These are phyloP conservation scores for Papilio aristodemus DNA, from an alignment of 1,140 invertebrate genomes.

Conservation along the genomic window DNA sequence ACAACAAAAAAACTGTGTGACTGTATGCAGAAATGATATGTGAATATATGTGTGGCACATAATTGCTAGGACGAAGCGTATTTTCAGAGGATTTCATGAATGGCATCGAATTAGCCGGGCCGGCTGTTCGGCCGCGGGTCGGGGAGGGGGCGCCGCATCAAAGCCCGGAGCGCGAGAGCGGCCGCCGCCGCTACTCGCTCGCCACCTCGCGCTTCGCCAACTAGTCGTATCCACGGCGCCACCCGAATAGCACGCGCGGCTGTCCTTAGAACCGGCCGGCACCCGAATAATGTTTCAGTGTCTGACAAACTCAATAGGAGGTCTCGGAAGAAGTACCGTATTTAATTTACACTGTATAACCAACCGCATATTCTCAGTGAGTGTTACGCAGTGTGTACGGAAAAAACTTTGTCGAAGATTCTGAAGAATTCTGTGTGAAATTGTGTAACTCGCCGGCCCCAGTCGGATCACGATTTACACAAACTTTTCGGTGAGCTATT, in stretches of 20 bases:
- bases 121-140: conserved; percentile 44
- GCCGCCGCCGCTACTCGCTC: conserved; percentile 54
- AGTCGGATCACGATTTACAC: conserved; percentile 74
- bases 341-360: conserved; percentile 78
- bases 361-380: conserved; percentile 78
- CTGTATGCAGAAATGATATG: conserved; percentile 33
- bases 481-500: conserved; percentile 73
- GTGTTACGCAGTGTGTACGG: conserved; percentile 79
- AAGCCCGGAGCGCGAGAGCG: conserved; percentile 46
- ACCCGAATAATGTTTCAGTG: conserved; percentile 80
- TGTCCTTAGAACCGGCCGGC: conserved; percentile 72
- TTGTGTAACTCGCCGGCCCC: conserved; percentile 76
- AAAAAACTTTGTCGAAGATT: conserved; percentile 80
- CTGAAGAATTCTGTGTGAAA: conserved; percentile 79
- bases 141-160: conserved; percentile 49
- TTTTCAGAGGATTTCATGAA: conserved; percentile 75
- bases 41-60: conserved; percentile 37
- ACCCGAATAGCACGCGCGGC: conserved; percentile 73
- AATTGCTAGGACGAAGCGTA: conserved; percentile 50
- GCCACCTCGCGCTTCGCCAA: conserved; percentile 50
- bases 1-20: conserved; percentile 32
- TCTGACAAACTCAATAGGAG: conserved; percentile 79
- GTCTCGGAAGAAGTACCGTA: conserved; percentile 78
- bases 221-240: conserved; percentile 75
- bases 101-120: conserved; percentile 69